A percentile compares a stretch with the other conserved stretches of the same genome.
Evolutionary conservation across 2,888 invertebrate genomes (phyloP).

Genomic region (Alviniconcha strummeri): DNA sequence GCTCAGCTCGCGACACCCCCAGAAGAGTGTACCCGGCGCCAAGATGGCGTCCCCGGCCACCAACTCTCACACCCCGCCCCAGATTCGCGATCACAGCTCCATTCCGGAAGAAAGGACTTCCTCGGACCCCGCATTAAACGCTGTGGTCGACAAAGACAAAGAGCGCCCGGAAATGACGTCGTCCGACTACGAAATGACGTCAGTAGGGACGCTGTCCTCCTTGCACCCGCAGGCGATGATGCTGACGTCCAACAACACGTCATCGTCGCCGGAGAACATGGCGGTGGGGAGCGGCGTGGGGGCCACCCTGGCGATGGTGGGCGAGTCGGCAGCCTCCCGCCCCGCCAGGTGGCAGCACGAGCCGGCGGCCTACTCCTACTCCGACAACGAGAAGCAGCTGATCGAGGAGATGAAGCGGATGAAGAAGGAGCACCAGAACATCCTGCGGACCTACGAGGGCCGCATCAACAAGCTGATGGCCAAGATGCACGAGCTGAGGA

Average conservation of each 20-base stretch:
- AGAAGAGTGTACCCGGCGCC: not conserved
- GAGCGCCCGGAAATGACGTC: slow-evolving; percentile 40
- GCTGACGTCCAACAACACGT: slow-evolving; percentile 7
- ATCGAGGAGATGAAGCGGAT: slow-evolving; percentile 69
- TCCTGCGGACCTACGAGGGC: slow-evolving; percentile 66
- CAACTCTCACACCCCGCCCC: not conserved
- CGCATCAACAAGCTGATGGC: slow-evolving; percentile 68
- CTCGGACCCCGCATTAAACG: slow-evolving; percentile 10
- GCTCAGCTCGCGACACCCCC: too few species aligned
- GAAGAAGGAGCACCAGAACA: slow-evolving; percentile 67
- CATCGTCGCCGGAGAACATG: not conserved
- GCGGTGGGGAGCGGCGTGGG: not conserved
- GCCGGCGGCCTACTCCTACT: slow-evolving; percentile 54
- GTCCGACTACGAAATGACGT: slow-evolving; percentile 30
- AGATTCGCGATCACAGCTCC: not conserved
- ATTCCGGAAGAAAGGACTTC: not conserved
- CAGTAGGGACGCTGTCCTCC: not conserved
- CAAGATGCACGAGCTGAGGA: slow-evolving; percentile 66
- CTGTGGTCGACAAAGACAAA: not conserved
- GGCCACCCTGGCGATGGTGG: not conserved
- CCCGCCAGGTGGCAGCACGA: not conserved
- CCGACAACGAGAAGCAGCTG: slow-evolving; percentile 71
- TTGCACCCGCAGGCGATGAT: not conserved
- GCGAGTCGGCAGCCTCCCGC: not conserved
- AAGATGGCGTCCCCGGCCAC: slow-evolving; percentile 6